These are phyloP conservation scores for Prosapia bicincta DNA, from an alignment of 2,888 invertebrate genomes.

Conservation along the genomic window DNA sequence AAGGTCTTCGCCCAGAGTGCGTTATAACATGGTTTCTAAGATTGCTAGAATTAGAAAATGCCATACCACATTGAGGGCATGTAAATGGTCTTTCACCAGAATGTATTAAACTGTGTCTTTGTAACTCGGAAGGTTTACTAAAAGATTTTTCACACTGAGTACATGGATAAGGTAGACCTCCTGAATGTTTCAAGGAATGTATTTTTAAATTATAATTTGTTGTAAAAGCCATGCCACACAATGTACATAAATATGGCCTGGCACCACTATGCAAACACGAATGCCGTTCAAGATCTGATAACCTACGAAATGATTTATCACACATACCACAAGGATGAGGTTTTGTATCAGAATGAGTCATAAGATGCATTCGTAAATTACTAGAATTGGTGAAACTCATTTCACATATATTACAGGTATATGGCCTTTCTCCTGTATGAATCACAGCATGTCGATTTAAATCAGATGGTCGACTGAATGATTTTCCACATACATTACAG, in stretches of 20 bases:
- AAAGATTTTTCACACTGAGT: slow-evolving; percentile 39
- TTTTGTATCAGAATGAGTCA: slow-evolving; percentile 36
- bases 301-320: slow-evolving; percentile 37
- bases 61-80: slow-evolving; percentile 39
- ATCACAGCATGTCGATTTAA: slow-evolving; percentile 35
- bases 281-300: slow-evolving; percentile 36
- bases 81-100: slow-evolving; percentile 40
- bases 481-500: slow-evolving; percentile 35
- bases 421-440: slow-evolving; percentile 36
- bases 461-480: slow-evolving; percentile 36
- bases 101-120: slow-evolving; percentile 40
- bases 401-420: slow-evolving; percentile 33
- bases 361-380: slow-evolving; percentile 36
- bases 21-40: slow-evolving; percentile 37
- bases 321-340: slow-evolving; percentile 37
- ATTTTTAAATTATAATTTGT: slow-evolving; percentile 39
- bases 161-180: slow-evolving; percentile 39
- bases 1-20: slow-evolving; percentile 35
- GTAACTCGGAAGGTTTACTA: slow-evolving; percentile 42
- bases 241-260: slow-evolving; percentile 39
- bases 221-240: slow-evolving; percentile 38
- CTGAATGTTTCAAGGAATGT: slow-evolving; percentile 37
- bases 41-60: slow-evolving; percentile 39
- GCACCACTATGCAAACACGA: slow-evolving; percentile 42
- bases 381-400: slow-evolving; percentile 36